These are phyloP conservation scores for Liodrosophila aerea DNA, from an alignment of 2,888 invertebrate genomes.

Conservation along the genomic window DNA sequence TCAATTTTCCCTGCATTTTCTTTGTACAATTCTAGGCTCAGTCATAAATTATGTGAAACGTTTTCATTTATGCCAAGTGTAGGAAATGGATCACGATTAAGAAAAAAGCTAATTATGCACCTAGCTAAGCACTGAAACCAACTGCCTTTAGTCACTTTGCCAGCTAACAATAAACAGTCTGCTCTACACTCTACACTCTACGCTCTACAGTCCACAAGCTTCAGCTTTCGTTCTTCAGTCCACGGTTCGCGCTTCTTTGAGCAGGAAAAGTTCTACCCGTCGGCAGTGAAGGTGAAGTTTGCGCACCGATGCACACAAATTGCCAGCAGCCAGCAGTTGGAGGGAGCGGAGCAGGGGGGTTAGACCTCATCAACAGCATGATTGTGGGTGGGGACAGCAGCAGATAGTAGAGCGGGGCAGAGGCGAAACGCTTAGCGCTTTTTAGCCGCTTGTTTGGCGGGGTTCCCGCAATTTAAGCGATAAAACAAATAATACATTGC, in stretches of 20 bases:
- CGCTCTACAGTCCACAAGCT: constrained; percentile 4
- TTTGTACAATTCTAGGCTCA: background rate
- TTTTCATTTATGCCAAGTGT: constrained; percentile 65
- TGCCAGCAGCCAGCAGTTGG: constrained; percentile 27
- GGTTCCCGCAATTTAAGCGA: constrained; percentile 68
- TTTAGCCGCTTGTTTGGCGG: constrained; percentile 68
- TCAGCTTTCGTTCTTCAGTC: constrained; percentile 1
- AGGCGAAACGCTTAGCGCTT: constrained; percentile 69
- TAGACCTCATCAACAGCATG: constrained; percentile 20
- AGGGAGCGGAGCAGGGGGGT: background rate
- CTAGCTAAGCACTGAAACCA: constrained; percentile 18
- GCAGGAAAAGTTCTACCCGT: constrained; percentile 4
- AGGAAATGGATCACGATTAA: constrained; percentile 69
- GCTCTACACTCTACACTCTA: background rate
- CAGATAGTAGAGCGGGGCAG: background rate
- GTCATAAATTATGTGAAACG: constrained; percentile 76
- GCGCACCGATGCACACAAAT: constrained; percentile 64
- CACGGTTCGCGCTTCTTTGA: background rate
- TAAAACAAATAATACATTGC: constrained; percentile 77
- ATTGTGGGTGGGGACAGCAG: background rate
- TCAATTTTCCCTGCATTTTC: constrained; percentile 42
- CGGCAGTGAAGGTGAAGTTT: constrained; percentile 41
- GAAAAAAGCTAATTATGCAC: constrained; percentile 46
- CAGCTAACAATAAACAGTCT: too few species aligned
- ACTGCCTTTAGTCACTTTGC: too few species aligned